phyloP scores from a whole-genome alignment of 2,888 invertebrate species.

The Diogma glabrata region DNA sequence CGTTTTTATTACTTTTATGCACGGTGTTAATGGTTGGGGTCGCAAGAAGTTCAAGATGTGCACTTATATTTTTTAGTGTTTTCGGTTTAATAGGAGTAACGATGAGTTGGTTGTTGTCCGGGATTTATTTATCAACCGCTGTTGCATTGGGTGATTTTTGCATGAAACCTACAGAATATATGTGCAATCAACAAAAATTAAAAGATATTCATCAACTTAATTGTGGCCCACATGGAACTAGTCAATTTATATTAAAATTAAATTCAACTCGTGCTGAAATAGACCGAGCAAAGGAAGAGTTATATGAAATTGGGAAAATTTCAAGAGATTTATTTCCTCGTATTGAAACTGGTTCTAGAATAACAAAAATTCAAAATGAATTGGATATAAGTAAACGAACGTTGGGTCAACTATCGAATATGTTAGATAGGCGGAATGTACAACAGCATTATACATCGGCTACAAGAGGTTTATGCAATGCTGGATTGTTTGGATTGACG shows the following conservation, averaged over 20 bases:
- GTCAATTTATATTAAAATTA: constrained; percentile 35
- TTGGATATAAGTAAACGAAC: constrained; percentile 23
- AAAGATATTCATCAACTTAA: constrained; percentile 35
- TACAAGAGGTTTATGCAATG: constrained; percentile 68
- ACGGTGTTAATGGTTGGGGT: constrained; percentile 37
- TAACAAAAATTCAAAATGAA: constrained; percentile 33
- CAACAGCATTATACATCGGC: constrained; percentile 72
- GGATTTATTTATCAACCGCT: constrained; percentile 71
- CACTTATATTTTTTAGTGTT: constrained; percentile 81
- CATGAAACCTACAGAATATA: constrained; percentile 58
- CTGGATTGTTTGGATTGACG: constrained; percentile 68
- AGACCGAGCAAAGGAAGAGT: constrained; percentile 35
- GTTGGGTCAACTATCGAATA: constrained; percentile 40
- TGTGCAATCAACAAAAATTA: constrained; percentile 36
- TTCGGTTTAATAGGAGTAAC: constrained; percentile 50
- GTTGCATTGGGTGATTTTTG: constrained; percentile 81
- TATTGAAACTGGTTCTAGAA: constrained; percentile 31
- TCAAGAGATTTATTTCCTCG: constrained; percentile 35
- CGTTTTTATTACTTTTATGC: constrained; percentile 32
- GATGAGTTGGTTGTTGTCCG: constrained; percentile 74
- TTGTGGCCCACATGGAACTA: constrained; percentile 36
- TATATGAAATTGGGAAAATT: constrained; percentile 29
- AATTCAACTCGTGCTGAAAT: constrained; percentile 36
- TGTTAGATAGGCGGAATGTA: constrained; percentile 71
- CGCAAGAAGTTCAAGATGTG: constrained; percentile 57